A percentile compares a stretch with the other conserved stretches of the same genome.
phyloP scores from a whole-genome alignment of 2,113 vertebrate genomes.

The Mustelus asterias region DNA sequence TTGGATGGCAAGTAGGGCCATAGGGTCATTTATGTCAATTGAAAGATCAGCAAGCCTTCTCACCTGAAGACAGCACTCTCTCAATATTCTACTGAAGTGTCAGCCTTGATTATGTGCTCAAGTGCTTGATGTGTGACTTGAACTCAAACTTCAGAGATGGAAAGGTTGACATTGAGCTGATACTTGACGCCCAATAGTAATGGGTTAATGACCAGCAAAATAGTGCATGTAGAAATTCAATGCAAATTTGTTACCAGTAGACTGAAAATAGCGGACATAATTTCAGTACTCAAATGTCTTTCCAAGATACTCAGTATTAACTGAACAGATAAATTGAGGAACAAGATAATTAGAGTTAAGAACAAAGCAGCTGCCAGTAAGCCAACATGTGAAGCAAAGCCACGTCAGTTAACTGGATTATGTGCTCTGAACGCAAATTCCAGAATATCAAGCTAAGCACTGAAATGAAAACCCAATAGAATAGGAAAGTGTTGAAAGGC shows the following conservation, averaged over 20 bases:
- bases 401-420: neutral
- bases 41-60: neutral
- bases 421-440: neutral
- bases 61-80: neutral
- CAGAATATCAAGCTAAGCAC: neutral
- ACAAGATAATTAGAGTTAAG: slow-evolving; percentile 2
- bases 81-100: neutral
- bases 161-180: neutral
- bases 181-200: neutral
- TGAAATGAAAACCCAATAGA: neutral
- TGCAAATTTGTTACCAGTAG: neutral
- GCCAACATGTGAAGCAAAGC: slow-evolving; percentile 13
- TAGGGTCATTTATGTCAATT: neutral
- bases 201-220: neutral
- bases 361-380: slow-evolving; percentile 10
- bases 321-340: neutral
- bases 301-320: neutral
- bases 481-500: neutral
- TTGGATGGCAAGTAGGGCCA: neutral
- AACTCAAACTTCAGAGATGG: neutral
- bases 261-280: slow-evolving; percentile 2
- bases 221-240: neutral
- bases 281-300: neutral
- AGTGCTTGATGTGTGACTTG: neutral
- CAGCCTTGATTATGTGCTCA: neutral